These are phyloP conservation scores for Liasis olivaceus DNA, from an alignment of 2,797 vertebrate species.

Conservation along the genomic window DNA sequence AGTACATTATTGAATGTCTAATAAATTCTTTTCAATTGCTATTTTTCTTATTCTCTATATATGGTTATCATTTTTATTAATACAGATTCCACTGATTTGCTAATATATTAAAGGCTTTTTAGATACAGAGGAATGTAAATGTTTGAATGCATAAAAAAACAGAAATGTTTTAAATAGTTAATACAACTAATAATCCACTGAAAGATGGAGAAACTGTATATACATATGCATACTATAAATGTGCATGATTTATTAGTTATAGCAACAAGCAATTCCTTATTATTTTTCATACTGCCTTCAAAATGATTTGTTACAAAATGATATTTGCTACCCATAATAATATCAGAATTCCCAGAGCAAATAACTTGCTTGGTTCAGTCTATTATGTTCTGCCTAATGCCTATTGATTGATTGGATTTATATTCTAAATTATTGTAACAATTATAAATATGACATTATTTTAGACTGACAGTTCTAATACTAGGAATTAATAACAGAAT, in stretches of 20 bases:
- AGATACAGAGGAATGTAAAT: no score
- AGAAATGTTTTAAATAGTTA: not conserved
- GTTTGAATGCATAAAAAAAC: not conserved
- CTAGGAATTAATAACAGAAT: not conserved
- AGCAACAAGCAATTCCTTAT: not conserved
- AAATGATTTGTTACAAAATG: not conserved
- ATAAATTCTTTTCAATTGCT: not conserved
- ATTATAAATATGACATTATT: not conserved
- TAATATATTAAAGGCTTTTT: not conserved
- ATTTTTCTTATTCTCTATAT: not conserved
- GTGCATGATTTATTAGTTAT: not conserved
- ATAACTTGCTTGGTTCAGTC: not conserved
- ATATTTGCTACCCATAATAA: not conserved
- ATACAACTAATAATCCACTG: not conserved
- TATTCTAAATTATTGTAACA: not conserved
- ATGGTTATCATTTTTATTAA: not conserved
- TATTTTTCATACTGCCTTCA: not conserved
- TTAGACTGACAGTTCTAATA: not conserved
- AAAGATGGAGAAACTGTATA: not conserved
- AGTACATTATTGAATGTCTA: constrained; percentile 3
- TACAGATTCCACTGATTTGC: not conserved
- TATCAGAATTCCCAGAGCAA: not conserved
- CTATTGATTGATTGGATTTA: not conserved
- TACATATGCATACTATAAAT: not conserved
- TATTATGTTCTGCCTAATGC: not conserved